Evolutionary conservation across 2,888 invertebrate species (phyloP).

Genomic region (Ctenicera cuprea): DNA sequence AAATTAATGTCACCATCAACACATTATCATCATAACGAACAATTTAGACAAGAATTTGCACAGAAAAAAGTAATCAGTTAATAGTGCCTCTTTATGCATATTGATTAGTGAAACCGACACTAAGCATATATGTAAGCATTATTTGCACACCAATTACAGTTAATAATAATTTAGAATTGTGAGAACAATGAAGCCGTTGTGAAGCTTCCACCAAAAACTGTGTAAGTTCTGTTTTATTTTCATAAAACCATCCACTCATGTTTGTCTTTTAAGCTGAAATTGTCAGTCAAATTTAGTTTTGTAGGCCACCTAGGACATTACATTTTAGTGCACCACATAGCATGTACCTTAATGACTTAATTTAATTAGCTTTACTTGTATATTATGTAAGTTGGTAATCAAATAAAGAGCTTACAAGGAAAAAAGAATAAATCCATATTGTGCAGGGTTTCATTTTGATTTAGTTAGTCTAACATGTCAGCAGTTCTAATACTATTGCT

Average conservation of each 20-base stretch:
- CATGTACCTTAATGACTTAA: constrained; percentile 35
- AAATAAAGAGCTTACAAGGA: constrained; percentile 50
- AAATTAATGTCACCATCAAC: too few relatives aligned
- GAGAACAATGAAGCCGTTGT: too few relatives aligned
- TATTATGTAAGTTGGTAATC: constrained; percentile 48
- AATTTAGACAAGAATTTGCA: background rate
- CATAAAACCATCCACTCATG: too few relatives aligned
- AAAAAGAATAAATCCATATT: constrained; percentile 22
- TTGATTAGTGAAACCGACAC: constrained; percentile 11
- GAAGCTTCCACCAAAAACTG: background rate
- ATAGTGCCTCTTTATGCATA: background rate
- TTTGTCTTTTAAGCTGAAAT: too few relatives aligned
- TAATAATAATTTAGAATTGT: background rate
- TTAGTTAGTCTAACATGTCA: constrained; percentile 31
- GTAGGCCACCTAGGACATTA: background rate
- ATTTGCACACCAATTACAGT: background rate
- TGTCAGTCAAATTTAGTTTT: too few relatives aligned
- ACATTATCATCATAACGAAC: too few relatives aligned
- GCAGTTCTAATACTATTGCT: background rate
- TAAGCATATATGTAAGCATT: constrained; percentile 14
- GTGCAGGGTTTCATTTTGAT: constrained; percentile 41
- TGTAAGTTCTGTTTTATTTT: too few relatives aligned
- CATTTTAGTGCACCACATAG: constrained; percentile 10
- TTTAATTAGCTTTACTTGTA: constrained; percentile 36
- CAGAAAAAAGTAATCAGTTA: background rate